A percentile compares a stretch with the other conserved stretches of the same genome.
These are phyloP conservation scores for Gopherus flavomarginatus DNA, from an alignment of 2,113 vertebrate species.

Conservation along the genomic window DNA sequence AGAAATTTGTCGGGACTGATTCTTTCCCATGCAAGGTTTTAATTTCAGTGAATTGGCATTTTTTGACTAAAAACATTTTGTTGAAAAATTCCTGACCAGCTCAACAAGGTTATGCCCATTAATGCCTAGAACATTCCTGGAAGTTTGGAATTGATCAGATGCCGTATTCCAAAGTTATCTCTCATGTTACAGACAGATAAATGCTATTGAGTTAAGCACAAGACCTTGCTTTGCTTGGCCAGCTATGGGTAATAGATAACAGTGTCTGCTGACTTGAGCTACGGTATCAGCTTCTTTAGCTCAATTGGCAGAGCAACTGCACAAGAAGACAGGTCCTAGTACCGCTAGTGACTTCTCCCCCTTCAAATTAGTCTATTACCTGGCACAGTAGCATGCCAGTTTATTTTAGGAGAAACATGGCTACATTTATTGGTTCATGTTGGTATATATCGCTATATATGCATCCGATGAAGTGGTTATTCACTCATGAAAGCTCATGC, in stretches of 20 bases:
- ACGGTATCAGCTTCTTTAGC: background rate
- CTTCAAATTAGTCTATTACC: background rate
- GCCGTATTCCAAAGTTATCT: background rate
- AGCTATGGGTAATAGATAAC: background rate
- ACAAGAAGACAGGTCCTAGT: background rate
- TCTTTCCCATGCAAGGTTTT: background rate
- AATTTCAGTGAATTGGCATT: background rate
- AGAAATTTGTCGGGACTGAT: background rate
- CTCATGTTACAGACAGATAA: background rate
- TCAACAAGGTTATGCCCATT: accelerated
- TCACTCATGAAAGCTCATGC: too few species aligned
- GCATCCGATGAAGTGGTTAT: too few species aligned
- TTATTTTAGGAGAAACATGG: background rate
- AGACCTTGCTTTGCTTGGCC: background rate
- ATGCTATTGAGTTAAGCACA: accelerated
- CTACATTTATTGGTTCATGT: background rate
- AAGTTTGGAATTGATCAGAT: background rate
- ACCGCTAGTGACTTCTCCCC: background rate
- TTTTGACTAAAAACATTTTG: background rate
- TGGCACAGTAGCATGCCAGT: background rate
- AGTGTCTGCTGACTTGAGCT: background rate
- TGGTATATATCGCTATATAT: background rate
- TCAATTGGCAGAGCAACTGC: background rate
- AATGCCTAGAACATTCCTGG: background rate
- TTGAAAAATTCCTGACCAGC: background rate